Percentiles rank a stretch among this genome's conserved stretches.
Evolutionary conservation across 2,113 vertebrate species (phyloP).

Genomic region (Clinocottus analis): DNA sequence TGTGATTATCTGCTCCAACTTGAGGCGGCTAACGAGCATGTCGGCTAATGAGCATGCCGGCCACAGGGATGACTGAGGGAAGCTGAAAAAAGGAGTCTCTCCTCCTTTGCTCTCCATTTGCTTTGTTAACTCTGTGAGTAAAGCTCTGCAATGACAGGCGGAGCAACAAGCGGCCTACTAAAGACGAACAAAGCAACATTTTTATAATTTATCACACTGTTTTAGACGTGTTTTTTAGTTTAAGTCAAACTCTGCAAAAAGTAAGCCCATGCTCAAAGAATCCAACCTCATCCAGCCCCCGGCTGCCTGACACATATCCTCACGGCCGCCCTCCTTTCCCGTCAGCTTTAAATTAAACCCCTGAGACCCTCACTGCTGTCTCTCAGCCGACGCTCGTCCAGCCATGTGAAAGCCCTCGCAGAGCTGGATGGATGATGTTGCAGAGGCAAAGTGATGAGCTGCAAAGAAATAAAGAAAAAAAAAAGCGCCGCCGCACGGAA

Average conservation of each 20-base stretch:
- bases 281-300: neutral
- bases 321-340: neutral
- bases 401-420: constrained; percentile 23
- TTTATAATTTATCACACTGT: neutral
- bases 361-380: constrained; percentile 14
- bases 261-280: neutral
- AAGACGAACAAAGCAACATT: neutral
- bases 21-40: neutral
- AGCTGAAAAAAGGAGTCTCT: no score
- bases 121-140: neutral
- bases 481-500: constrained; percentile 7
- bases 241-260: neutral
- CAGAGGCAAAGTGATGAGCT: constrained; percentile 28
- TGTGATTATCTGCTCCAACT: neutral
- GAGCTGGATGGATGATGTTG: constrained; percentile 11
- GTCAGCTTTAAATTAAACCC: constrained; percentile 11
- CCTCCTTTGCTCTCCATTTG: no score
- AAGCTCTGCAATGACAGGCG: neutral
- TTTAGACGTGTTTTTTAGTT: no score
- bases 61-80: no score
- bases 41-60: no score
- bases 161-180: neutral
- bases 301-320: neutral
- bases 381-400: neutral
- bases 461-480: constrained; percentile 37